These are phyloP conservation scores for Pollenia labialis DNA, from an alignment of 2,888 invertebrate genomes.

Conservation along the genomic window DNA sequence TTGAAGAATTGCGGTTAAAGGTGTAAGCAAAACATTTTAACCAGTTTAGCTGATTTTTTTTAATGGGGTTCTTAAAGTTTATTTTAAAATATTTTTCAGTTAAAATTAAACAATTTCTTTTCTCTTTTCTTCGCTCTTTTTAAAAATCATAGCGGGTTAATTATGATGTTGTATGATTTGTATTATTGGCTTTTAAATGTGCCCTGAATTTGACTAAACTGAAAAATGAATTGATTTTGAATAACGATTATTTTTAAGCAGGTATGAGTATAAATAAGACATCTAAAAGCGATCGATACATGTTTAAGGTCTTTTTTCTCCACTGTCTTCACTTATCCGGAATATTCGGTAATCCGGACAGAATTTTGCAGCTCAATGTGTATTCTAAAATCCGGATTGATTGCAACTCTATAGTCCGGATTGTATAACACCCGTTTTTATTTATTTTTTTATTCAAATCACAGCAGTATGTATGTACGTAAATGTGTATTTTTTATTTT, in stretches of 20 bases:
- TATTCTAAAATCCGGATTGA: too few species aligned
- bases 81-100: background rate
- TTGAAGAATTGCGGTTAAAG: slow-evolving; percentile 12
- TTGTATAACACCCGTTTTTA: too few species aligned
- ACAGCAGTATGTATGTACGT: too few species aligned
- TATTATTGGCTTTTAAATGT: background rate
- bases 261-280: too few species aligned
- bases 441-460: too few species aligned
- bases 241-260: background rate
- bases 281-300: too few species aligned
- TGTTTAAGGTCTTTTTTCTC: too few species aligned
- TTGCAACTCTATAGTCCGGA: too few species aligned
- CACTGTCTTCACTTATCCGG: too few species aligned
- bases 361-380: too few species aligned
- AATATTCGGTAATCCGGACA: too few species aligned
- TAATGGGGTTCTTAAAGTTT: background rate
- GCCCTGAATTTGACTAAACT: background rate
- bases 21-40: background rate
- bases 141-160: background rate
- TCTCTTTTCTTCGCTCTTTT: background rate
- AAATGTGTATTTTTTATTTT: too few species aligned
- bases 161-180: background rate
- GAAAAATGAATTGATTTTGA: background rate
- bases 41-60: slow-evolving; percentile 7
- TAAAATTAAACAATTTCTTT: background rate